Evolutionary conservation across 2,797 vertebrate genomes (phyloP).

Genomic region (Gephyroberyx darwinii): DNA sequence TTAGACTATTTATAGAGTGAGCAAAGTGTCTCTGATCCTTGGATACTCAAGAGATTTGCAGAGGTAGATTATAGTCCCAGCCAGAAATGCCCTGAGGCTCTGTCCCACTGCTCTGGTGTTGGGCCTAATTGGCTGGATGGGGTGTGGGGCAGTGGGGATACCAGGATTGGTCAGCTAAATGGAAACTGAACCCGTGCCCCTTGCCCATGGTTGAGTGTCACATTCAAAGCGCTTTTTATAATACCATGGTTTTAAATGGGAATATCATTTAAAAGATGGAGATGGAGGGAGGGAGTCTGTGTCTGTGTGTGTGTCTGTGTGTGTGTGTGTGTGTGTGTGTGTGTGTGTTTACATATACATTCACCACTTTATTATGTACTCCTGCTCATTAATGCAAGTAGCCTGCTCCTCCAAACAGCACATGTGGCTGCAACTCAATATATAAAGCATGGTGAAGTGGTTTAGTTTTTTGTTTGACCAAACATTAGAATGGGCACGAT

Average conservation of each 20-base stretch:
- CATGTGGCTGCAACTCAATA: too few relatives aligned
- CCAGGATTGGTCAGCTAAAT: conserved; percentile 41
- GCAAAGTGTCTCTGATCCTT: conserved; percentile 47
- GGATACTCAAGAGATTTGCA: conserved; percentile 49
- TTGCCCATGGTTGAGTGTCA: conserved; percentile 19
- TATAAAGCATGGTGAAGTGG: too few relatives aligned
- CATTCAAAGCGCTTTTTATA: conserved; percentile 9
- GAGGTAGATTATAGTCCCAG: conserved; percentile 51
- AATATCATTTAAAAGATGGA: conserved; percentile 10
- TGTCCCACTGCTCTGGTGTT: conserved; percentile 35
- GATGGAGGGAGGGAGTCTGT: too few relatives aligned
- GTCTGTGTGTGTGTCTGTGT: background rate
- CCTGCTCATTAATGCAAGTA: too few relatives aligned
- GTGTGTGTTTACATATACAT: too few relatives aligned
- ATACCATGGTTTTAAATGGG: conserved; percentile 13
- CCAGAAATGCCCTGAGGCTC: conserved; percentile 52
- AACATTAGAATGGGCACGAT: too few relatives aligned
- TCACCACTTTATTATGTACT: too few relatives aligned
- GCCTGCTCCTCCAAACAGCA: too few relatives aligned
- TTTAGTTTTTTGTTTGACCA: too few relatives aligned
- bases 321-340: too few relatives aligned
- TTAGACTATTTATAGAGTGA: conserved; percentile 59
- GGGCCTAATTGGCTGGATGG: conserved; percentile 44
- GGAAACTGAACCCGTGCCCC: conserved; percentile 29
- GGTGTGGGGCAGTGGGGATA: conserved; percentile 36